Conservation (phyloP, 2,888 invertebrate genomes). For the Tetragonisca angustula region DNA sequence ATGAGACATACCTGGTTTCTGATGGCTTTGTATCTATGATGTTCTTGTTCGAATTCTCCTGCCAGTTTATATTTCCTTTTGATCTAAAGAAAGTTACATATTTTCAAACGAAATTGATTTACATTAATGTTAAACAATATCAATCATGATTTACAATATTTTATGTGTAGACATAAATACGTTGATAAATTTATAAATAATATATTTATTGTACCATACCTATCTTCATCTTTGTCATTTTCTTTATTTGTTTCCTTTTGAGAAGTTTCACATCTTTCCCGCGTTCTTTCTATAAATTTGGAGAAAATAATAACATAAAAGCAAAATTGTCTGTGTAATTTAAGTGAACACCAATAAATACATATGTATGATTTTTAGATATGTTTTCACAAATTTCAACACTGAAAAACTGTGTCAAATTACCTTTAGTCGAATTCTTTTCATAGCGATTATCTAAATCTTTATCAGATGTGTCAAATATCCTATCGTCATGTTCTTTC, state of each 20-base stretch:
- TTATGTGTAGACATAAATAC: conserved; percentile 13
- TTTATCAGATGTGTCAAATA: conserved; percentile 67
- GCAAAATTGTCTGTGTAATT: background rate
- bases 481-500: conserved; percentile 50
- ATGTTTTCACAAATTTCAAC: background rate
- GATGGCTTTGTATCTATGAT: conserved; percentile 68
- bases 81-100: conserved; percentile 79
- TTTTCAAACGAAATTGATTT: conserved; percentile 64
- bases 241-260: conserved; percentile 79
- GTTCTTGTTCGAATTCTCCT: conserved; percentile 72
- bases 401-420: conserved; percentile 46
- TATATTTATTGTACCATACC: conserved; percentile 72
- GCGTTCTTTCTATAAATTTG: conserved; percentile 76
- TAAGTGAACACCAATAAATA: conserved; percentile 4
- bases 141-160: conserved; percentile 12
- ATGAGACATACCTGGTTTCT: conserved; percentile 77
- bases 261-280: conserved; percentile 80
- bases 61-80: conserved; percentile 80
- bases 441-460: conserved; percentile 70
- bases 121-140: conserved; percentile 14
- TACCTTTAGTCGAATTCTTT: conserved; percentile 68
- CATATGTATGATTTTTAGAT: background rate
- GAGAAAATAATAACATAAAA: conserved; percentile 54
- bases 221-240: conserved; percentile 78
- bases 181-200: conserved; percentile 22